Evolutionary conservation across 2,888 invertebrate genomes (phyloP).

Genomic region (Leptinotarsa peninsularis): DNA sequence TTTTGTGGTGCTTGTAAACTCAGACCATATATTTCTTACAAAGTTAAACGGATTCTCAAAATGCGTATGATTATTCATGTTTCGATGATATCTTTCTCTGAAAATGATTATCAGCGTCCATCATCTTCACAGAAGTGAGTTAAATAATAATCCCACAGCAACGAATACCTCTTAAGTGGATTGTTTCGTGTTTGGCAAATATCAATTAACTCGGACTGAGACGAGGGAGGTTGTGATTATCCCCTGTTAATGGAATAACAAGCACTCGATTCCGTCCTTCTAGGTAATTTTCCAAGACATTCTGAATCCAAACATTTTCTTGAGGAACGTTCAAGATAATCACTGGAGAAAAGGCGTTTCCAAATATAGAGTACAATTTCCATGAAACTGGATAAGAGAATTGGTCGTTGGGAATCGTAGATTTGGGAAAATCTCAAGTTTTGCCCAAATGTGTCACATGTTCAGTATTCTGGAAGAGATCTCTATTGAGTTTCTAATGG

Average conservation of each 20-base stretch:
- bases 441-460: too few relatives aligned
- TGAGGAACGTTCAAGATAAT: neutral
- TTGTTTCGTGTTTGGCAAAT: conserved; percentile 16
- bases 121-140: neutral
- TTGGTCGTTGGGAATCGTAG: neutral
- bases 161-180: neutral
- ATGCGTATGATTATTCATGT: too few relatives aligned
- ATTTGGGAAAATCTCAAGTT: neutral
- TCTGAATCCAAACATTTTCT: neutral
- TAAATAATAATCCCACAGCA: neutral
- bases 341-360: neutral
- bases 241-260: conserved; percentile 30
- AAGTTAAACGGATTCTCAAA: too few relatives aligned
- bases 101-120: neutral
- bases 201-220: neutral
- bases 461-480: too few relatives aligned
- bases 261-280: conserved; percentile 28
- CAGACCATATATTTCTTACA: too few relatives aligned
- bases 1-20: too few relatives aligned
- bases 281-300: conserved; percentile 3
- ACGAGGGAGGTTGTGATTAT: conserved; percentile 16
- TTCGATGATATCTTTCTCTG: too few relatives aligned
- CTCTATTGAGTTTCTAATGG: too few relatives aligned
- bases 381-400: neutral
- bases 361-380: neutral